phyloP scores from a whole-genome alignment of 1,140 invertebrate genomes.

The Aphis gossypii region DNA sequence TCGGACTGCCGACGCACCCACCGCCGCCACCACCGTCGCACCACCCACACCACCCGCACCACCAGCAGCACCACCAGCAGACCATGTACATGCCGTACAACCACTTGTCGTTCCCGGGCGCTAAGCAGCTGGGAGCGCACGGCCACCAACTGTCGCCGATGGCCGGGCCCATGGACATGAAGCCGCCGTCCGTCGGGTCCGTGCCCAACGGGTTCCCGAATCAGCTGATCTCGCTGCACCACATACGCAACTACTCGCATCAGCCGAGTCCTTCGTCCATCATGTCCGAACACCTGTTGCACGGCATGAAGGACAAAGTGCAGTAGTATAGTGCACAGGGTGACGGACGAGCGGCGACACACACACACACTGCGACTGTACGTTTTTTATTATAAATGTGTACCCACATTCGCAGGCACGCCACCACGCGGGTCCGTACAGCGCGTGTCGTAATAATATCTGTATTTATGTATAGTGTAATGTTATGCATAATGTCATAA shows the following conservation, averaged over 20 bases:
- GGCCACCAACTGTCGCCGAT: conserved; percentile 64
- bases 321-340: not conserved
- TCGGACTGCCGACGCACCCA: conserved; percentile 72
- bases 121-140: conserved; percentile 49
- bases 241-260: conserved; percentile 95
- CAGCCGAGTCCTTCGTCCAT: conserved; percentile 70
- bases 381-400: not conserved
- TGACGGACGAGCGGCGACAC: not conserved
- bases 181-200: conserved; percentile 66
- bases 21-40: conserved; percentile 50
- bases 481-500: not conserved
- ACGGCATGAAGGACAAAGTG: conserved; percentile 61
- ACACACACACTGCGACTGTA: not conserved
- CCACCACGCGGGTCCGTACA: not conserved
- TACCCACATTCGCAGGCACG: no score
- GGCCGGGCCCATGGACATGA: conserved; percentile 64
- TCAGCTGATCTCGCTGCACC: conserved; percentile 93
- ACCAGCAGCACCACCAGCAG: conserved; percentile 69
- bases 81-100: conserved; percentile 90
- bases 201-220: conserved; percentile 85
- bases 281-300: conserved; percentile 62
- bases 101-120: conserved; percentile 70
- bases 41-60: conserved; percentile 71
- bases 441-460: not conserved
- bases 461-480: not conserved